A percentile compares a stretch with the other conserved stretches of the same genome.
Evolutionary conservation across 2,113 vertebrate species (phyloP).

Genomic region (Lanius ludovicianus): DNA sequence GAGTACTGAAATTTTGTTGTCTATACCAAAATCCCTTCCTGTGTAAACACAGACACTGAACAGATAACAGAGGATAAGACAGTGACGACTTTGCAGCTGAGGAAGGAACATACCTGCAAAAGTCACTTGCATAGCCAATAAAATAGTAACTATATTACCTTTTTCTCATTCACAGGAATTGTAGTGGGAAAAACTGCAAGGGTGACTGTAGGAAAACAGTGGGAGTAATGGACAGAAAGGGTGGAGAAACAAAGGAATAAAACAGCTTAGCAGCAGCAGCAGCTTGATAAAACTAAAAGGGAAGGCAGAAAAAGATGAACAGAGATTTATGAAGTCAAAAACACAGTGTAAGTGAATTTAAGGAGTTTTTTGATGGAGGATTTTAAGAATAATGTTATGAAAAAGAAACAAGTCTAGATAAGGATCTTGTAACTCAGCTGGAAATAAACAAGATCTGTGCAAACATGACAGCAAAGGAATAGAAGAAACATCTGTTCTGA

Average conservation of each 20-base stretch:
- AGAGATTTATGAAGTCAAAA: neutral
- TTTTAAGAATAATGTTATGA: neutral
- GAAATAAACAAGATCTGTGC: neutral
- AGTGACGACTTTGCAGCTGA: neutral
- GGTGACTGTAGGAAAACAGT: neutral
- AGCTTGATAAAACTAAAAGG: neutral
- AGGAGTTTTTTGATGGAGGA: neutral
- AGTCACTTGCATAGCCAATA: neutral
- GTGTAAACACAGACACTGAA: neutral
- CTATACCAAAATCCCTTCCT: neutral
- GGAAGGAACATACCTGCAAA: neutral
- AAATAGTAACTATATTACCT: neutral
- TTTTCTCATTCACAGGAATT: neutral
- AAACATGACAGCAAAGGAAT: neutral
- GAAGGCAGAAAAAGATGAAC: neutral
- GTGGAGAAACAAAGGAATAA: neutral
- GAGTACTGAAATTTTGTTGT: neutral
- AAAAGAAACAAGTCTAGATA: neutral
- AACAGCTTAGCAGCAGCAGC: neutral
- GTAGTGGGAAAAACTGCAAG: neutral
- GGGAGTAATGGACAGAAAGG: neutral
- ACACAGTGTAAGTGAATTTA: neutral
- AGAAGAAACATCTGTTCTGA: neutral
- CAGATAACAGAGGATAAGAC: neutral
- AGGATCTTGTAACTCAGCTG: neutral